Evolutionary conservation across 1,140 invertebrate species (phyloP).

Genomic region (Drosophila santomea): DNA sequence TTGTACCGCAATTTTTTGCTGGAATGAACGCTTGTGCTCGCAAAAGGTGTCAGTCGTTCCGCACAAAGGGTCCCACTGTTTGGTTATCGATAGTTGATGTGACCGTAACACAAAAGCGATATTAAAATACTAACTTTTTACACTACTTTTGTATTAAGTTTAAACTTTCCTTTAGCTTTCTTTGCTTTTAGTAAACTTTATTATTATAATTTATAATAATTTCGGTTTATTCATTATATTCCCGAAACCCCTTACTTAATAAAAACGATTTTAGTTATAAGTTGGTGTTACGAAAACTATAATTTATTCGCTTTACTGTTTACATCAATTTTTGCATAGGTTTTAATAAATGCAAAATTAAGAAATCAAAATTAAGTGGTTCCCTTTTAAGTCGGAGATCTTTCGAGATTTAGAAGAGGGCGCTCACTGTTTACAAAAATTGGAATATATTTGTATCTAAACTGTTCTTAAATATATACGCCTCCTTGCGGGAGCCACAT

Average conservation of each 20-base stretch:
- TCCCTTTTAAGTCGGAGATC: conserved; percentile 2
- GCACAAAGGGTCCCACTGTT: not conserved
- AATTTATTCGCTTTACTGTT: conserved; percentile 12
- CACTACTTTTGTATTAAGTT: too few species aligned
- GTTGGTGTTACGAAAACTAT: conserved; percentile 1
- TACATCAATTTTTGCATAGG: not conserved
- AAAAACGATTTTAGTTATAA: too few species aligned
- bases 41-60: not conserved
- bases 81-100: not conserved
- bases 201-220: too few species aligned
- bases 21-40: conserved; percentile 27
- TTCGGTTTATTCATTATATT: not conserved
- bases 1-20: conserved; percentile 50
- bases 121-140: not conserved
- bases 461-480: conserved; percentile 23
- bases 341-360: not conserved
- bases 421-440: conserved; percentile 13
- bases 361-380: not conserved
- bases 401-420: not conserved
- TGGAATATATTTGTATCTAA: conserved; percentile 39
- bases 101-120: not conserved
- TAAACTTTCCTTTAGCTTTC: too few species aligned
- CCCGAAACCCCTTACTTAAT: too few species aligned
- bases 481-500: conserved; percentile 18
- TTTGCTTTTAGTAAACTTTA: too few species aligned